Evolutionary conservation across 2,888 invertebrate genomes (phyloP).

Genomic region (Lasioglossum zephyrum): DNA sequence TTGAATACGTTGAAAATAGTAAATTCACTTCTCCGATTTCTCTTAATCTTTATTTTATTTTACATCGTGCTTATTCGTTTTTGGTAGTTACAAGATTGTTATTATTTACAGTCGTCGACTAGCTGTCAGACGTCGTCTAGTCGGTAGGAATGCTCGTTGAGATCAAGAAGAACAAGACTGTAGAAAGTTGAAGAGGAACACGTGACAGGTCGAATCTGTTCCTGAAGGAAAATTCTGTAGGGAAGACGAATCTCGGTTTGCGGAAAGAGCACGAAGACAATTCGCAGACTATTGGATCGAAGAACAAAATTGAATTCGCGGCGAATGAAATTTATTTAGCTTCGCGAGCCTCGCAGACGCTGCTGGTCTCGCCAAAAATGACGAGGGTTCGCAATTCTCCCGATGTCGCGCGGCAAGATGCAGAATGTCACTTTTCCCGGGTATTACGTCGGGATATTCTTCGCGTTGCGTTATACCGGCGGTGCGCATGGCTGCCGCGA

Average conservation of each 20-base stretch:
- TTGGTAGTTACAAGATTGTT: no score
- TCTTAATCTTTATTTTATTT: no score
- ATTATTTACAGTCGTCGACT: no score
- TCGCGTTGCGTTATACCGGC: not conserved
- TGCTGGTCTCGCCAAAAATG: not conserved
- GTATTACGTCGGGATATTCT: not conserved
- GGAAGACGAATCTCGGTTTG: not conserved
- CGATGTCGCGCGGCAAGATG: not conserved
- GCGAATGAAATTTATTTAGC: not conserved
- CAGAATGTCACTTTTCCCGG: slow-evolving; percentile 13
- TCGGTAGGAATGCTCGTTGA: not conserved
- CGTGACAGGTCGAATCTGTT: not conserved
- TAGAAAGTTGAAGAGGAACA: not conserved
- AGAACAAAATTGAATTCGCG: not conserved
- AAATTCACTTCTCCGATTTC: no score
- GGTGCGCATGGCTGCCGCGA: not conserved
- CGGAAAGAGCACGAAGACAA: not conserved
- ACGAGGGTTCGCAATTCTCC: not conserved
- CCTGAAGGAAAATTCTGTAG: not conserved
- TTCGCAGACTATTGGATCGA: not conserved
- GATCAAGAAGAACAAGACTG: not conserved
- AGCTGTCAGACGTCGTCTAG: not conserved
- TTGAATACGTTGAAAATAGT: no score
- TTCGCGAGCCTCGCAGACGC: not conserved
- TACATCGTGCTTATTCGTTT: no score